phyloP scores from a whole-genome alignment of 2,113 vertebrate genomes.

The Phrynocephalus versicolor region DNA sequence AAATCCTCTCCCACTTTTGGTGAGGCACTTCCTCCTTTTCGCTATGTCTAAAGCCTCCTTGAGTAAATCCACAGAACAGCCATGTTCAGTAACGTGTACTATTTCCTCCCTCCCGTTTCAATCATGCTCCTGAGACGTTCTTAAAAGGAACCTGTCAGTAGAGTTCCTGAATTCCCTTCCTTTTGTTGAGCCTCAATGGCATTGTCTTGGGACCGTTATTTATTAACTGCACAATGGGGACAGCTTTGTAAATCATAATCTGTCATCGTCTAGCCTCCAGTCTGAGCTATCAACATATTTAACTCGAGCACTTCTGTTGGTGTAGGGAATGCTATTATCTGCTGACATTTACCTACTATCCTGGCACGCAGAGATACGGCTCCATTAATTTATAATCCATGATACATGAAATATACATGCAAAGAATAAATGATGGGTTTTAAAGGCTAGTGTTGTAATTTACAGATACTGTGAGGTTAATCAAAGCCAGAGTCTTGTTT shows the following conservation, averaged over 20 bases:
- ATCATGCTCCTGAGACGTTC: neutral
- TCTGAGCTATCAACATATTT: conserved; percentile 41
- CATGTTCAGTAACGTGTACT: no score
- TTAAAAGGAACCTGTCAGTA: neutral
- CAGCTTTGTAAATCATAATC: conserved; percentile 49
- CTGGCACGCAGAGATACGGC: conserved; percentile 46
- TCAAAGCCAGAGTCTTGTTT: conserved; percentile 26
- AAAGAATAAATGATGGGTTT: conserved; percentile 38
- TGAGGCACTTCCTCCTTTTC: no score
- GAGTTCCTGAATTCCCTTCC: neutral
- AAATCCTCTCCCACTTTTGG: no score
- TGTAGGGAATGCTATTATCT: conserved; percentile 60
- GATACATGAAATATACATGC: conserved; percentile 64
- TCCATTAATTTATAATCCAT: conserved; percentile 63
- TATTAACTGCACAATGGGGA: conserved; percentile 51
- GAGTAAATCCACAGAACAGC: no score
- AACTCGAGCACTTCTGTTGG: conserved; percentile 53
- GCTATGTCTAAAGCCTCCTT: no score
- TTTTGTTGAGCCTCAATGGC: neutral
- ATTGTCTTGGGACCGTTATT: conserved; percentile 39
- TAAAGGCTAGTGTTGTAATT: conserved; percentile 41
- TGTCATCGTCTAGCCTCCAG: conserved; percentile 51
- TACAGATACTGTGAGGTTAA: conserved; percentile 23
- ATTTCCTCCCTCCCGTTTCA: no score
- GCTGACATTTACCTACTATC: conserved; percentile 66